phyloP scores from a whole-genome alignment of 2,797 vertebrate genomes.

The Schizopygopsis pylzovi region DNA sequence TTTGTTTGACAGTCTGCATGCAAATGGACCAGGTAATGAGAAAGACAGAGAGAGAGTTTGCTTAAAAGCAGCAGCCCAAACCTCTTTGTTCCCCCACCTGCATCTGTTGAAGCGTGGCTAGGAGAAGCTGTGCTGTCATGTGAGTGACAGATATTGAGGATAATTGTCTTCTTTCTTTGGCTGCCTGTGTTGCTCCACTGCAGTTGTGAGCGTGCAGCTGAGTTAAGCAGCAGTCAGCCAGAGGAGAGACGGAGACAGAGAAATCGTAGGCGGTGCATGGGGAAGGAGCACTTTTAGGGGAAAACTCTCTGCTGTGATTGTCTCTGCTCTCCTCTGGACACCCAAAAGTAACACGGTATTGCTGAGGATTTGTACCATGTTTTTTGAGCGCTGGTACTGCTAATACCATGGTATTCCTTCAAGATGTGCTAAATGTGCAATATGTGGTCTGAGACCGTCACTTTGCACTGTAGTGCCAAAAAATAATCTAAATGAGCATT shows the following conservation, averaged over 20 bases:
- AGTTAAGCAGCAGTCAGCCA: conserved; percentile 62
- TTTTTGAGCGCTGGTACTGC: neutral
- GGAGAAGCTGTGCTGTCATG: conserved; percentile 61
- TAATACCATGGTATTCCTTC: neutral
- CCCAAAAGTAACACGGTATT: neutral
- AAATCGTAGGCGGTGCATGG: neutral
- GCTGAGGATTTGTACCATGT: neutral
- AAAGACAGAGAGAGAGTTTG: conserved; percentile 53
- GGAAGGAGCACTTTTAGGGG: conserved; percentile 50
- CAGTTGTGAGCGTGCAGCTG: conserved; percentile 58
- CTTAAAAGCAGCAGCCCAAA: conserved; percentile 59
- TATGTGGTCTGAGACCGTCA: neutral
- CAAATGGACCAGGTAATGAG: conserved; percentile 64
- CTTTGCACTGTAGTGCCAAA: neutral
- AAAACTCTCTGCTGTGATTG: conserved; percentile 47
- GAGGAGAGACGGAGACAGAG: conserved; percentile 44
- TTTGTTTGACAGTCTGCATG: conserved; percentile 61
- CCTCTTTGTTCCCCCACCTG: conserved; percentile 64
- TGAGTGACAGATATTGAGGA: conserved; percentile 66
- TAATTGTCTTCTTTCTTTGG: conserved; percentile 63
- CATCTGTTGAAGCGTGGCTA: conserved; percentile 61
- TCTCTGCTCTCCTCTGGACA: conserved; percentile 46
- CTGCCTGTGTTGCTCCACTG: conserved; percentile 57
- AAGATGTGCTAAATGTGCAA: neutral
- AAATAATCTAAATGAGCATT: neutral